Evolutionary conservation across 2,113 vertebrate genomes (phyloP).

Genomic region (Nerophis ophidion): DNA sequence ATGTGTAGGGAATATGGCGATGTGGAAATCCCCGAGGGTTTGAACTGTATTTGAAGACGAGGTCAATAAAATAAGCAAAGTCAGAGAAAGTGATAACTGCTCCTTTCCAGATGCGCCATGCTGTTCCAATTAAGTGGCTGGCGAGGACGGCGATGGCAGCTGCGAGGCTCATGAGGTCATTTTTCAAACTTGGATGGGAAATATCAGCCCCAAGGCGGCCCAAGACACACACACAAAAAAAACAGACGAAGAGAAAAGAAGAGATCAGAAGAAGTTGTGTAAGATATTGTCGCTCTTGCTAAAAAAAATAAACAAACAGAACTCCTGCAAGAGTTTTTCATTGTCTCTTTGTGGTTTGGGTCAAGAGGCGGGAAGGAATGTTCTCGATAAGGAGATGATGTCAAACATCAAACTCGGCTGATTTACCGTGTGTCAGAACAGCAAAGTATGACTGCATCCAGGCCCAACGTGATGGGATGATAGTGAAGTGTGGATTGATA

Average conservation of each 20-base stretch:
- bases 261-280: conserved; percentile 21
- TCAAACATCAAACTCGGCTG: conserved; percentile 16
- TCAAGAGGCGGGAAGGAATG: conserved; percentile 32
- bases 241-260: conserved; percentile 15
- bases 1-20: too few species aligned
- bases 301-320: too few species aligned
- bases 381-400: conserved; percentile 40
- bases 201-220: conserved; percentile 41
- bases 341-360: conserved; percentile 51
- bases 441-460: neutral
- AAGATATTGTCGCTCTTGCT: conserved; percentile 39
- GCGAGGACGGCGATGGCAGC: conserved; percentile 54
- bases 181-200: conserved; percentile 47
- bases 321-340: conserved; percentile 23
- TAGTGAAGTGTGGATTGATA: too few species aligned
- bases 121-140: conserved; percentile 71
- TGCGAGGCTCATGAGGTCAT: conserved; percentile 69
- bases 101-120: conserved; percentile 55
- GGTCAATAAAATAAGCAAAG: too few species aligned
- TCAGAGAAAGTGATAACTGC: conserved; percentile 10
- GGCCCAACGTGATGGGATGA: too few species aligned
- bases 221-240: conserved; percentile 25
- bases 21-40: too few species aligned
- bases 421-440: conserved; percentile 7
- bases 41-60: neutral